Conservation (phyloP, 2,113 vertebrate genomes). For the Puntigrus tetrazona region DNA sequence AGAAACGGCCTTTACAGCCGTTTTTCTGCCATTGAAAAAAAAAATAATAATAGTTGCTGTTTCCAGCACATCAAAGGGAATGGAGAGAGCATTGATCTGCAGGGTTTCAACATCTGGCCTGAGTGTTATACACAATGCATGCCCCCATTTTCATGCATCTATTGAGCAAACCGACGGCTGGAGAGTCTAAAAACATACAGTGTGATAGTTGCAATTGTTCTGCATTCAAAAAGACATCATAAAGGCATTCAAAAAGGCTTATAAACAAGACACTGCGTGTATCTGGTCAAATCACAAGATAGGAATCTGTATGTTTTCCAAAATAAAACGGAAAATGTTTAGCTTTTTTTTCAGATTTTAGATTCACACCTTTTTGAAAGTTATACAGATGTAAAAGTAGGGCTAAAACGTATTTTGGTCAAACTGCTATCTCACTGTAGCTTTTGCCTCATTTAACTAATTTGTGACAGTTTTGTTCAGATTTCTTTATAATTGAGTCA, state of each 20-base stretch:
- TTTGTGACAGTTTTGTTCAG: too few relatives aligned
- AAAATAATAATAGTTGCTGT: constrained; percentile 1
- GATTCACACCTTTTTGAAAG: not conserved
- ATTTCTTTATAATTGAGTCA: not conserved
- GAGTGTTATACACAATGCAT: constrained; percentile 59
- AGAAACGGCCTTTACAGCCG: not conserved
- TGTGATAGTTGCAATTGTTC: not conserved
- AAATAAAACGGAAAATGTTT: not conserved
- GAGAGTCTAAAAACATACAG: constrained; percentile 6
- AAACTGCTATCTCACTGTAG: too few relatives aligned
- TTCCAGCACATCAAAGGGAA: constrained; percentile 65
- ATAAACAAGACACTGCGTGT: not conserved
- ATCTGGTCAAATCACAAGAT: not conserved
- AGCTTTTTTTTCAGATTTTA: not conserved
- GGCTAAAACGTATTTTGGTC: not conserved
- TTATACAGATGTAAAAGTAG: not conserved
- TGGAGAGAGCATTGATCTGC: constrained; percentile 60
- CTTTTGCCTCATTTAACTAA: too few relatives aligned
- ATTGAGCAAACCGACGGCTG: constrained; percentile 35
- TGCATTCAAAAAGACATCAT: not conserved
- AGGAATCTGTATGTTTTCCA: not conserved
- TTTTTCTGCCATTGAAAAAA: not conserved
- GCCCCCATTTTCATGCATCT: constrained; percentile 58
- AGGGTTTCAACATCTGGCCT: constrained; percentile 49
- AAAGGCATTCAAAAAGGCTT: not conserved